phyloP scores from a whole-genome alignment of 2,797 vertebrate species.

The Danio jaintianensis region DNA sequence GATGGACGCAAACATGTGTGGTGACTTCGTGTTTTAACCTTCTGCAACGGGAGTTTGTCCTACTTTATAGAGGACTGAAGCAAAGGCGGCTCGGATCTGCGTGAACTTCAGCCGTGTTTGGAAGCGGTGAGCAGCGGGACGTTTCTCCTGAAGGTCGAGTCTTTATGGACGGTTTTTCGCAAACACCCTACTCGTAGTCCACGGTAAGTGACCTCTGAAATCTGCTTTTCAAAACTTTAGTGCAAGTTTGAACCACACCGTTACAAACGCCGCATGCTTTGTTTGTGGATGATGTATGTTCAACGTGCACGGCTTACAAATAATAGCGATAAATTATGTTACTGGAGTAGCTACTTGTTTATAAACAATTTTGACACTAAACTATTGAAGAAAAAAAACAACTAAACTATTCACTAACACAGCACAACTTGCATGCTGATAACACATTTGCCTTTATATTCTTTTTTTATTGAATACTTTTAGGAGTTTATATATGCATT shows the following conservation, averaged over 20 bases:
- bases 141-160: conserved; percentile 1
- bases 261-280: background rate
- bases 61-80: background rate
- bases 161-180: background rate
- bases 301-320: conserved; percentile 2
- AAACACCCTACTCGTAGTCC: background rate
- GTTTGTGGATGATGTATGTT: background rate
- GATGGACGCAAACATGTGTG: conserved; percentile 13
- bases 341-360: background rate
- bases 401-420: no score
- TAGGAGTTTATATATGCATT: background rate
- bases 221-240: conserved; percentile 32
- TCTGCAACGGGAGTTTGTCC: conserved; percentile 5
- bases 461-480: no score
- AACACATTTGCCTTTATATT: no score
- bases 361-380: background rate
- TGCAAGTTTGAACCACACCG: background rate
- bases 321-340: background rate
- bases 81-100: background rate
- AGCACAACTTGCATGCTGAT: no score
- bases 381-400: no score
- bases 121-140: background rate
- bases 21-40: background rate
- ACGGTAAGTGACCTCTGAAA: conserved; percentile 28
- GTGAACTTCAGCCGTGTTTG: conserved; percentile 20